Percentiles rank a stretch among this genome's conserved stretches.
phyloP scores from a whole-genome alignment of 2,797 vertebrate species.

The Propithecus deckenii region DNA sequence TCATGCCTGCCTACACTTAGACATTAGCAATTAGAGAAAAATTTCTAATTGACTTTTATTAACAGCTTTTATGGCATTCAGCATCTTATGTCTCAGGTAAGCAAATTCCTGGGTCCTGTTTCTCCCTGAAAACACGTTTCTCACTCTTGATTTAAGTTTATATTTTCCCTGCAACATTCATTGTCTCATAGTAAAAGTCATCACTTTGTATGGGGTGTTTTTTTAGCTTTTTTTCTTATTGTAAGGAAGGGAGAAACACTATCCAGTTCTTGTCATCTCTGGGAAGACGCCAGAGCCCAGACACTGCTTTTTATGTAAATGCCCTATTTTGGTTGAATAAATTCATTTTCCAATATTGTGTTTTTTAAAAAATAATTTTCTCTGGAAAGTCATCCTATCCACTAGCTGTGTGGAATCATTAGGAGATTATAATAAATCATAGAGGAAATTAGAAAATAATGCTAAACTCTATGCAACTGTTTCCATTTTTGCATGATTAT shows the following conservation, averaged over 20 bases:
- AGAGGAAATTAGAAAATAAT: neutral
- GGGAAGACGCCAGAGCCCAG: neutral
- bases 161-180: neutral
- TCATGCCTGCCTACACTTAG: neutral
- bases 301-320: neutral
- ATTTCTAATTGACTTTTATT: neutral
- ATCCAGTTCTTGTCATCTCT: neutral
- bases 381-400: neutral
- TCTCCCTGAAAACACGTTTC: neutral
- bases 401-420: neutral
- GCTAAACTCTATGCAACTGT: neutral
- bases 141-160: neutral
- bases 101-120: neutral
- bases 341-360: neutral
- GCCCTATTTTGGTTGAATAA: neutral
- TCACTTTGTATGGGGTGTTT: neutral
- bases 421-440: neutral
- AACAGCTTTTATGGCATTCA: neutral
- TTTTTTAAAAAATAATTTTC: slow-evolving; percentile 22
- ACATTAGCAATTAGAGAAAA: neutral
- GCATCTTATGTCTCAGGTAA: neutral
- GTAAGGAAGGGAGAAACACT: neutral
- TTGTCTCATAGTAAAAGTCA: neutral
- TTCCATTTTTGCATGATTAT: neutral
- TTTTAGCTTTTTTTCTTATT: neutral